These are phyloP conservation scores for Latrodectus hesperus DNA, from an alignment of 2,888 invertebrate genomes.

Conservation along the genomic window DNA sequence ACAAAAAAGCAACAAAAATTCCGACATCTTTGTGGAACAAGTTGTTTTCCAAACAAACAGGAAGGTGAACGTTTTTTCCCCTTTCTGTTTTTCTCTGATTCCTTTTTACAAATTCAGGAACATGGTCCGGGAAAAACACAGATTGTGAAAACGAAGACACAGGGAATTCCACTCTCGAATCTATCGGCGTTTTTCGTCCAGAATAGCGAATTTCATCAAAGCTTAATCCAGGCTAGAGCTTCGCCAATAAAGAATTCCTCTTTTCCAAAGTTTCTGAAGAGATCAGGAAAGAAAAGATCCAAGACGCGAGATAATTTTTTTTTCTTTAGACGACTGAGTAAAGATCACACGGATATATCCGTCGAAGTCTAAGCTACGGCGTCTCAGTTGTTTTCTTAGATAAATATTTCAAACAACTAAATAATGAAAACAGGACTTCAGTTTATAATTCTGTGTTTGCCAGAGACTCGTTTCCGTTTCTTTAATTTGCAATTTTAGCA, in stretches of 20 bases:
- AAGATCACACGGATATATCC: neutral
- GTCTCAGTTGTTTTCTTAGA: no score
- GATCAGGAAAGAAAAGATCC: conserved; percentile 6
- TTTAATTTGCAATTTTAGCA: no score
- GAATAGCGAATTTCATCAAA: conserved; percentile 20
- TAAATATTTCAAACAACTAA: no score
- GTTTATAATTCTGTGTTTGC: no score
- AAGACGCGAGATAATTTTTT: neutral
- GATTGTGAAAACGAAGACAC: neutral
- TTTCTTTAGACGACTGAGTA: neutral
- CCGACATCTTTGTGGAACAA: neutral
- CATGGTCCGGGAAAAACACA: neutral
- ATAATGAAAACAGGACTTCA: no score
- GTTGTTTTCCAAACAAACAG: neutral
- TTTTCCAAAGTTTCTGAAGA: conserved; percentile 12
- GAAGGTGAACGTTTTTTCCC: no score
- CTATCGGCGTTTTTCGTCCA: conserved; percentile 1
- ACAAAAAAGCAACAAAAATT: neutral
- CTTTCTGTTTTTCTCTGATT: neutral
- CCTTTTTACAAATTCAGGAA: conserved; percentile 13
- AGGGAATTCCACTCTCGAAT: no score
- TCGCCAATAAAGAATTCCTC: conserved; percentile 4
- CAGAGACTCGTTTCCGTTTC: no score
- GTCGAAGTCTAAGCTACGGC: no score
- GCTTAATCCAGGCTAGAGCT: conserved; percentile 26